Conservation (phyloP, 2,888 invertebrate genomes). For the Tipula confusa region DNA sequence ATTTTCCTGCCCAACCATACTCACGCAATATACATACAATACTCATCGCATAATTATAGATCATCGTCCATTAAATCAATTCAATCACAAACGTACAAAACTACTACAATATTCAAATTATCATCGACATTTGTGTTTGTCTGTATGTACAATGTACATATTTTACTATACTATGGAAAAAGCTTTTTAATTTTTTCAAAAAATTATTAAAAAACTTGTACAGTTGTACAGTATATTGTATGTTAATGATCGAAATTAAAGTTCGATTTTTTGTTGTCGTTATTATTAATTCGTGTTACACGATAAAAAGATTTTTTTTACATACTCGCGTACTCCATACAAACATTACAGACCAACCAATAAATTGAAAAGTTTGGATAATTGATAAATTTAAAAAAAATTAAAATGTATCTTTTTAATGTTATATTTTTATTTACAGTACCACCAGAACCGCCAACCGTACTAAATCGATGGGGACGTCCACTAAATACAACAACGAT, state of each 20-base stretch:
- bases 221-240: not conserved
- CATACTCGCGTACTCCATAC: not conserved
- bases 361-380: not conserved
- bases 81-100: not conserved
- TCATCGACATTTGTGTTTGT: too few species aligned
- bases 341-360: not conserved
- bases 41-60: conserved; percentile 12
- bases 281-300: not conserved
- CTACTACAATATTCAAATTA: not conserved
- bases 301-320: not conserved
- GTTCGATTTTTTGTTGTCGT: not conserved
- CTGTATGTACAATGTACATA: not conserved
- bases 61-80: not conserved
- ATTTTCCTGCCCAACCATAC: not conserved
- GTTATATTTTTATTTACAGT: conserved; percentile 53
- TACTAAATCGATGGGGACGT: conserved; percentile 71
- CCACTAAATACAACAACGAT: conserved; percentile 66
- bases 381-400: conserved; percentile 1
- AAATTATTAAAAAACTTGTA: not conserved
- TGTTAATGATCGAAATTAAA: not conserved
- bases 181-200: not conserved
- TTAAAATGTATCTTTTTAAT: not conserved
- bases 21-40: not conserved
- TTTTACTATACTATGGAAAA: not conserved
- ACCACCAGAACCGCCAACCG: conserved; percentile 73